Evolutionary conservation across 2,113 vertebrate species (phyloP).

Genomic region (Mastomys coucha): DNA sequence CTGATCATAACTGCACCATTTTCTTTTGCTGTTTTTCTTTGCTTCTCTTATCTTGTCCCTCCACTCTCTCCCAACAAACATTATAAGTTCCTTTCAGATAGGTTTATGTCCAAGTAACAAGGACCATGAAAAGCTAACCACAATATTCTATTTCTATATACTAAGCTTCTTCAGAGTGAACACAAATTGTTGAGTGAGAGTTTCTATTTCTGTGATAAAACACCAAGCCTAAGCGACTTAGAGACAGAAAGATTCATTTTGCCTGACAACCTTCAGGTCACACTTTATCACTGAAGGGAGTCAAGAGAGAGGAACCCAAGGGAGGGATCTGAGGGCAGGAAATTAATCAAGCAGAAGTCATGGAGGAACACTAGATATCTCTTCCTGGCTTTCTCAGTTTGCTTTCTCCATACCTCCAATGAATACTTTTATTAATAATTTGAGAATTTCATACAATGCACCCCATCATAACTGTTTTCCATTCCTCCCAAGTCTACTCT

Average conservation of each 20-base stretch:
- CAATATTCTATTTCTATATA: not conserved
- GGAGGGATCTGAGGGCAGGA: not conserved
- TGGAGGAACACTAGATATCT: not conserved
- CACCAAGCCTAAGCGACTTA: not conserved
- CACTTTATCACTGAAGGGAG: not conserved
- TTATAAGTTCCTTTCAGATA: conserved; percentile 44
- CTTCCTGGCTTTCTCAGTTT: not conserved
- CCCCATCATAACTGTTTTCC: not conserved
- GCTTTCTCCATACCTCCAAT: not conserved
- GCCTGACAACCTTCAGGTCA: not conserved
- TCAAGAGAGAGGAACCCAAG: not conserved
- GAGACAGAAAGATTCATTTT: not conserved
- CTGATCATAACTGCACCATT: not conserved
- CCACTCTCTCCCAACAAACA: not conserved
- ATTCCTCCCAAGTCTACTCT: not conserved
- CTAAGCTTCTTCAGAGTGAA: not conserved
- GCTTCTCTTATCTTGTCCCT: not conserved
- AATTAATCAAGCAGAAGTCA: not conserved
- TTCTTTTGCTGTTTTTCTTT: not conserved
- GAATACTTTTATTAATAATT: not conserved
- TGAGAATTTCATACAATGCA: not conserved
- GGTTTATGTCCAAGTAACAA: not conserved
- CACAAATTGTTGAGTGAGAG: not conserved
- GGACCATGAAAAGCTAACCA: not conserved
- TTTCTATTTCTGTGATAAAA: not conserved